Evolutionary conservation across 2,888 invertebrate species (phyloP).

Genomic region (Xanthia icteritia): DNA sequence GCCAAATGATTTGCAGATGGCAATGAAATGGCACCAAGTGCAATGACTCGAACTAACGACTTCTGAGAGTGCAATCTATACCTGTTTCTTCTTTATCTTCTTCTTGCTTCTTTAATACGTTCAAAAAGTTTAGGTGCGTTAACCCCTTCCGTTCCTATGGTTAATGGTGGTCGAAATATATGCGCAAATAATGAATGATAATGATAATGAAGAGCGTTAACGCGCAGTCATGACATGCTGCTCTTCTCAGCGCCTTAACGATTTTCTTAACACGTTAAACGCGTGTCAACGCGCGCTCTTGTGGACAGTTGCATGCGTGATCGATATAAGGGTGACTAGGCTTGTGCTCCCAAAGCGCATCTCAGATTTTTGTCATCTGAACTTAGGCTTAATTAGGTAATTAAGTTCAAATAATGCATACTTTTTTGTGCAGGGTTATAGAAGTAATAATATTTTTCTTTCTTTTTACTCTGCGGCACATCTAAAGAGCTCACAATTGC

Average conservation of each 20-base stretch:
- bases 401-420: slow-evolving; percentile 48
- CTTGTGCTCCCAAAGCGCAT: slow-evolving; percentile 21
- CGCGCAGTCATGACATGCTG: background rate
- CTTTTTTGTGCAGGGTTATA: slow-evolving; percentile 56
- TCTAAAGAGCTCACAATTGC: slow-evolving; percentile 57
- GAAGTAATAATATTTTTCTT: slow-evolving; percentile 56
- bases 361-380: slow-evolving; percentile 25
- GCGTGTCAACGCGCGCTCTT: slow-evolving; percentile 35
- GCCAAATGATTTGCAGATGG: slow-evolving; percentile 2
- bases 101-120: background rate
- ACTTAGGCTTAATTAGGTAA: slow-evolving; percentile 34
- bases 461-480: slow-evolving; percentile 57
- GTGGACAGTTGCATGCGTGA: slow-evolving; percentile 14
- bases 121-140: slow-evolving; percentile 11
- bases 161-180: background rate
- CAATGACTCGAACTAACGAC: background rate
- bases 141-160: background rate
- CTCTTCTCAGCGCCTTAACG: background rate
- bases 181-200: slow-evolving; percentile 1
- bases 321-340: slow-evolving; percentile 12
- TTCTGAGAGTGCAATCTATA: slow-evolving; percentile 8
- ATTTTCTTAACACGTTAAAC: slow-evolving; percentile 4
- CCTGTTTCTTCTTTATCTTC: background rate
- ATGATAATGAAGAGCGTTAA: slow-evolving; percentile 8
- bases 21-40: background rate